Percentiles rank a stretch among this genome's conserved stretches.
Evolutionary conservation across 2,113 vertebrate species (phyloP).

Genomic region (Myxocyprinus asiaticus): DNA sequence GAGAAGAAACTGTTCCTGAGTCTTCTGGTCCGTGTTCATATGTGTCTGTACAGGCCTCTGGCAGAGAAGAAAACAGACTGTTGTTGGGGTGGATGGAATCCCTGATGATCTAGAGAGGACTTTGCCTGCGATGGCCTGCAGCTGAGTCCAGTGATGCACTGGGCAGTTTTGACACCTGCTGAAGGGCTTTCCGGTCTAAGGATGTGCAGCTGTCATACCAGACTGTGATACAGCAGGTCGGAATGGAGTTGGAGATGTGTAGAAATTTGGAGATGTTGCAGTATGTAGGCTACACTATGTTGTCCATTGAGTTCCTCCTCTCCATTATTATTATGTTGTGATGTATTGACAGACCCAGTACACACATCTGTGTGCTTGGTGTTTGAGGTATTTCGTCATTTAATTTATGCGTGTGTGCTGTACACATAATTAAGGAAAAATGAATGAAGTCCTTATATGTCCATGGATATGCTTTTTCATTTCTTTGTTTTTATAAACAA

Average conservation of each 20-base stretch:
- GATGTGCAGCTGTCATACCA: conserved; percentile 33
- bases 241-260: neutral
- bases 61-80: conserved; percentile 20
- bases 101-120: conserved; percentile 25
- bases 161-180: conserved; percentile 15
- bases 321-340: neutral
- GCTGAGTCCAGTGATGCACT: conserved; percentile 9
- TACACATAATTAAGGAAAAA: neutral
- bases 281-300: too few relatives aligned
- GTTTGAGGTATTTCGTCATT: neutral
- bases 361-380: neutral
- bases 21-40: neutral
- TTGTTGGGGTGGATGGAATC: conserved; percentile 22
- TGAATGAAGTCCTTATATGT: neutral
- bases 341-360: neutral
- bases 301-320: too few relatives aligned
- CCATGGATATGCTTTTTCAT: conserved; percentile 5
- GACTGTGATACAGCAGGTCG: conserved; percentile 32
- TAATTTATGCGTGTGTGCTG: neutral
- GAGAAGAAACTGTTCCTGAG: conserved; percentile 17
- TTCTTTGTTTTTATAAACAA: conserved; percentile 30
- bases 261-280: too few relatives aligned
- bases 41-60: conserved; percentile 17
- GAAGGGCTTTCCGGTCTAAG: conserved; percentile 32
- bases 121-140: conserved; percentile 4